Evolutionary conservation across 2,797 vertebrate genomes (phyloP).

Genomic region (Pseudotriccus pelzelni): DNA sequence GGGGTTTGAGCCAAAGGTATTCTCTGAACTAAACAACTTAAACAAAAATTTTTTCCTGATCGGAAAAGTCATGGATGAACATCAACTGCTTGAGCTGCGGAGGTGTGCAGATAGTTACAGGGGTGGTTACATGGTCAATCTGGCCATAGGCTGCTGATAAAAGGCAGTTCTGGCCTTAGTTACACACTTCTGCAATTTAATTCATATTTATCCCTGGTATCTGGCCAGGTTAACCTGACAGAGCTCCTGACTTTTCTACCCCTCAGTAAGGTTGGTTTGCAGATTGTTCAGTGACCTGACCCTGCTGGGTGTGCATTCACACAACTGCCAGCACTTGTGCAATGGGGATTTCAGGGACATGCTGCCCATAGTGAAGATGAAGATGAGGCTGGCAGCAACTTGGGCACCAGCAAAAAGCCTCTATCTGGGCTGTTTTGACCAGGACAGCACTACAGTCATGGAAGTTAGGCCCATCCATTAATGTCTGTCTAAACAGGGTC

Average conservation of each 20-base stretch:
- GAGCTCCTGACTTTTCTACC: not conserved
- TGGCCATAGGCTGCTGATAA: not conserved
- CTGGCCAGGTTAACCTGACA: not conserved
- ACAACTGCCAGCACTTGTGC: not conserved
- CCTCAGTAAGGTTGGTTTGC: not conserved
- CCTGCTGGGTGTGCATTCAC: not conserved
- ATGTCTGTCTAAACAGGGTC: conserved; percentile 45
- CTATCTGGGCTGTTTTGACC: not conserved
- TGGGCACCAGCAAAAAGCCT: not conserved
- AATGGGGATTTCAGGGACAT: rapidly evolving
- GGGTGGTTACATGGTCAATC: not conserved
- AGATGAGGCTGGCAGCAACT: not conserved
- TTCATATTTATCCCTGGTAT: not conserved
- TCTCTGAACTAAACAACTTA: not conserved
- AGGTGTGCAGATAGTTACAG: not conserved
- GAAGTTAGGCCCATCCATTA: conserved; percentile 34
- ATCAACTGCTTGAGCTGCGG: not conserved
- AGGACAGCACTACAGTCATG: not conserved
- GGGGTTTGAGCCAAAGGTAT: not conserved
- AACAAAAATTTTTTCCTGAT: not conserved
- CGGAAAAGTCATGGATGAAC: not conserved
- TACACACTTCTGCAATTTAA: not conserved
- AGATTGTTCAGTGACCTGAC: not conserved
- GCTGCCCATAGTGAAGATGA: not conserved
- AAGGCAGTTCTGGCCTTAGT: not conserved